These are phyloP conservation scores for Ecdyonurus torrentis DNA, from an alignment of 2,888 invertebrate species.

Conservation along the genomic window DNA sequence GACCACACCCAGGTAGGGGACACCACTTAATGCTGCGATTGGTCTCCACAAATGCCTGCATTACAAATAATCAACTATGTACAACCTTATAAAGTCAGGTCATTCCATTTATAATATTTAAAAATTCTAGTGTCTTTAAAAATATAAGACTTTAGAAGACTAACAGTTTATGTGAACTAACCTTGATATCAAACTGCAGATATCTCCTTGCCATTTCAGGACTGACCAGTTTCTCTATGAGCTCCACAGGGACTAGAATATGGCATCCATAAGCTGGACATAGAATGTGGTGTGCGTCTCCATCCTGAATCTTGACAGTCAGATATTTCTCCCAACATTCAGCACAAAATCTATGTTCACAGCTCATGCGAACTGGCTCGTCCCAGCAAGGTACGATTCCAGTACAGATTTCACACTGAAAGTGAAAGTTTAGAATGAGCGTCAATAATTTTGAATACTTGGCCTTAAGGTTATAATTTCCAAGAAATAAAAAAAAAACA, in stretches of 20 bases:
- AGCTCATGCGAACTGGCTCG: slow-evolving; percentile 36
- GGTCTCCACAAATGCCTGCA: slow-evolving; percentile 48
- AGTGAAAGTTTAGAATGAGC: no score
- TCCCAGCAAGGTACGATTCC: slow-evolving; percentile 30
- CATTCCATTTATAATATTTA: neutral
- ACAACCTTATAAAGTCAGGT: no score
- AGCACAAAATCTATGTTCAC: slow-evolving; percentile 44
- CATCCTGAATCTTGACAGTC: slow-evolving; percentile 44
- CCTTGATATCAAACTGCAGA: slow-evolving; percentile 50
- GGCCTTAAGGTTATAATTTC: neutral
- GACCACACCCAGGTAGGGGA: slow-evolving; percentile 45
- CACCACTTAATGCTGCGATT: slow-evolving; percentile 55
- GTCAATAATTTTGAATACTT: neutral
- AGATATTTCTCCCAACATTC: slow-evolving; percentile 48
- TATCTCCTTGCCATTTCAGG: slow-evolving; percentile 46
- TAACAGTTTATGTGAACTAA: slow-evolving; percentile 18
- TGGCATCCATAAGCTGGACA: slow-evolving; percentile 47
- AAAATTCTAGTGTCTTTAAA: neutral
- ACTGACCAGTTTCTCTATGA: slow-evolving; percentile 46
- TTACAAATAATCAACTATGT: slow-evolving; percentile 8
- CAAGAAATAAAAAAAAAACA: neutral
- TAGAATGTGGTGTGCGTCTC: slow-evolving; percentile 44
- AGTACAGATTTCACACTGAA: slow-evolving; percentile 43
- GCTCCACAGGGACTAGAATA: slow-evolving; percentile 43
- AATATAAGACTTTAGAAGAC: neutral